Evolutionary conservation across 2,113 vertebrate genomes (phyloP).

Genomic region (Cyphomyrus plagiostoma): DNA sequence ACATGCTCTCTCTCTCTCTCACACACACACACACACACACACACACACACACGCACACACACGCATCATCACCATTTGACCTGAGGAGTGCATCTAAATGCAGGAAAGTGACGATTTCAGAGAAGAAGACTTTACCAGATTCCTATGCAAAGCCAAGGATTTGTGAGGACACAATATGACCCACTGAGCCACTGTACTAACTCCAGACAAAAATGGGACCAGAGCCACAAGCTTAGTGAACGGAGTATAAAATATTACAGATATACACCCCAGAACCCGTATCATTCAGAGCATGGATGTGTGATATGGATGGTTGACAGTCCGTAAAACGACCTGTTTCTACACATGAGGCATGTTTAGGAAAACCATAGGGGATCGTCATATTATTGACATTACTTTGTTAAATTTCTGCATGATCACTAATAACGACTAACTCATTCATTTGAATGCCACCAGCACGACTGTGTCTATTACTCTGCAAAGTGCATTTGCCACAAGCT

Average conservation of each 20-base stretch:
- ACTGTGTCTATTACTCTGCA: background rate
- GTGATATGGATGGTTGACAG: background rate
- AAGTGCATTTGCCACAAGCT: background rate
- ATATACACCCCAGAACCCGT: background rate
- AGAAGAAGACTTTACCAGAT: background rate
- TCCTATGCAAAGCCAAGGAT: background rate
- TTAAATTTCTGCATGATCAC: background rate
- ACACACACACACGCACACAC: background rate
- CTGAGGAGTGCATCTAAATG: background rate
- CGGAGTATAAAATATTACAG: background rate
- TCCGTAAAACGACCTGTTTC: background rate
- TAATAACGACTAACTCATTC: background rate
- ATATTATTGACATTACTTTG: background rate
- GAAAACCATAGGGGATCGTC: background rate
- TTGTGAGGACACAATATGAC: background rate
- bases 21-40: background rate
- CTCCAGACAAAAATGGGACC: background rate
- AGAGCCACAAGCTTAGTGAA: background rate
- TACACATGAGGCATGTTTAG: background rate
- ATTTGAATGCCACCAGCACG: background rate
- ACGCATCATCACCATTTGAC: background rate
- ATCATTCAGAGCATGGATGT: background rate
- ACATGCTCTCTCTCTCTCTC: too few species aligned
- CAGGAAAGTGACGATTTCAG: background rate
- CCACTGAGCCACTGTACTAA: background rate